Percentiles rank a stretch among this genome's conserved stretches.
These are phyloP conservation scores for Agriopis leucophaearia DNA, from an alignment of 2,888 invertebrate genomes.

Conservation along the genomic window DNA sequence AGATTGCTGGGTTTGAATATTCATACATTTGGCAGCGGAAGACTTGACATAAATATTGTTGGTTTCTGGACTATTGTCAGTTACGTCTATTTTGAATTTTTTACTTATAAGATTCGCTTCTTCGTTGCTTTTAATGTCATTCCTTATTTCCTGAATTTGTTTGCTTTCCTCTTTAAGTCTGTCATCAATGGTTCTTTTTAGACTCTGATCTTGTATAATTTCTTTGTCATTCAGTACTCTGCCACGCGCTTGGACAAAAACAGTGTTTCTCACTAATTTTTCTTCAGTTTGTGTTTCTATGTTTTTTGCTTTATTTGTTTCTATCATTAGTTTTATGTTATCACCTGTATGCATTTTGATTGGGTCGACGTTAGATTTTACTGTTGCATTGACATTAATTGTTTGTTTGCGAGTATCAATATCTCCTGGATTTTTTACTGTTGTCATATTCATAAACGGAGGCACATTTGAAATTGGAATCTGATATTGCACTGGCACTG, in stretches of 20 bases:
- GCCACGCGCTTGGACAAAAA: constrained; percentile 76
- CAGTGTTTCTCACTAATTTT: constrained; percentile 76
- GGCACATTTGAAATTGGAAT: constrained; percentile 9
- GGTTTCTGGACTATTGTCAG: background rate
- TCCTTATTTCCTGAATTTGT: background rate
- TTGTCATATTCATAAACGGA: constrained; percentile 2
- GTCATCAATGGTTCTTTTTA: constrained; percentile 27
- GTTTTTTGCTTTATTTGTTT: constrained; percentile 33
- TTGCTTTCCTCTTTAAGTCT: constrained; percentile 10
- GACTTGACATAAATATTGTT: background rate
- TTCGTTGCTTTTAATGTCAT: background rate
- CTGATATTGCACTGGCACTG: constrained; percentile 6
- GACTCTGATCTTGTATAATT: constrained; percentile 15
- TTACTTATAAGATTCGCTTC: constrained; percentile 6
- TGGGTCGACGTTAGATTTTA: background rate
- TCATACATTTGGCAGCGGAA: background rate
- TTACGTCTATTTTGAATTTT: constrained; percentile 23
- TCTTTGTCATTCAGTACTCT: constrained; percentile 67
- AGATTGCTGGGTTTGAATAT: constrained; percentile 1
- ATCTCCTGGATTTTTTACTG: background rate
- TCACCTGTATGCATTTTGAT: constrained; percentile 34
- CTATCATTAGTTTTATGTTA: constrained; percentile 40
- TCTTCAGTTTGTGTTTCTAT: constrained; percentile 53
- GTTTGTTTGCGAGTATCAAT: constrained; percentile 2
- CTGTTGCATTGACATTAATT: background rate